Percentiles rank a stretch among this genome's conserved stretches.
These are phyloP conservation scores for Rachycentron canadum DNA, from an alignment of 2,797 vertebrate genomes.

Conservation along the genomic window DNA sequence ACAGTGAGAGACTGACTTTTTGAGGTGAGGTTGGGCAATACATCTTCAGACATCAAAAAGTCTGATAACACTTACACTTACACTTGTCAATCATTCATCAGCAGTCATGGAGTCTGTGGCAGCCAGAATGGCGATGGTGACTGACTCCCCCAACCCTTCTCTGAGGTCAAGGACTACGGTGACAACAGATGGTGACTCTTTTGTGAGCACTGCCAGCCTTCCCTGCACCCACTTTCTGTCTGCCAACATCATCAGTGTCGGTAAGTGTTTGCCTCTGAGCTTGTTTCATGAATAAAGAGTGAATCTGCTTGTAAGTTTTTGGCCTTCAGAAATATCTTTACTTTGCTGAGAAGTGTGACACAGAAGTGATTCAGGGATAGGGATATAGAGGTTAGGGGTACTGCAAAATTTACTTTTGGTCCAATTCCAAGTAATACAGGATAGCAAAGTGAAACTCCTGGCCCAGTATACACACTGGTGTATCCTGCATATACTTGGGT, in stretches of 20 bases:
- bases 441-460: too few species aligned
- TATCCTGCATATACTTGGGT: too few species aligned
- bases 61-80: background rate
- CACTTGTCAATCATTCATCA: background rate
- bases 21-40: background rate
- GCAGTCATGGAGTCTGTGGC: conserved; percentile 62
- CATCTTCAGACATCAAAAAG: background rate
- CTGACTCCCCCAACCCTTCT: conserved; percentile 71
- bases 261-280: conserved; percentile 66
- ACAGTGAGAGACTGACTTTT: background rate
- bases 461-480: too few species aligned
- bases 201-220: conserved; percentile 62
- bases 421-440: too few species aligned
- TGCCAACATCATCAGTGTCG: conserved; percentile 67
- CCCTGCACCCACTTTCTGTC: conserved; percentile 79
- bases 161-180: conserved; percentile 65
- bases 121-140: conserved; percentile 64
- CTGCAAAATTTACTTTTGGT: too few species aligned
- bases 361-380: too few species aligned
- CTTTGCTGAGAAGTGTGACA: too few species aligned
- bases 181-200: conserved; percentile 68
- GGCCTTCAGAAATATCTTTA: background rate
- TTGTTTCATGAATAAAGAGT: background rate
- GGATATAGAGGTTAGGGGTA: too few species aligned
- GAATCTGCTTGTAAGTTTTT: conserved; percentile 2